phyloP scores from a whole-genome alignment of 2,113 vertebrate species.

The Bufo gargarizans region DNA sequence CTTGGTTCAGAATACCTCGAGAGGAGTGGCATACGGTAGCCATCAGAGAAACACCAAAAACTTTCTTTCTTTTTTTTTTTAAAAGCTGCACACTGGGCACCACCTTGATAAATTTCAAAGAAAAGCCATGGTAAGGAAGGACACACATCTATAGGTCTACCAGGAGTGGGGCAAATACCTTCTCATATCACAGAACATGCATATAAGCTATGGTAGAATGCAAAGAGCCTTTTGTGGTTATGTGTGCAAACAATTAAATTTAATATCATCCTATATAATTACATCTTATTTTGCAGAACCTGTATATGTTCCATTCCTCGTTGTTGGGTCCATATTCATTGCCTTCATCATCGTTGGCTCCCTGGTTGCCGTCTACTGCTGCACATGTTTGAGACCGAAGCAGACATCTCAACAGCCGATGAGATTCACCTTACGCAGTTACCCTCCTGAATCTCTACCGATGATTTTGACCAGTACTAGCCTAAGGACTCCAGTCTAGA shows the following conservation, averaged over 20 bases:
- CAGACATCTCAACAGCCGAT: slow-evolving; percentile 88
- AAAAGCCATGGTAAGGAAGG: too few species aligned
- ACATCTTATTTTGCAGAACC: slow-evolving; percentile 78
- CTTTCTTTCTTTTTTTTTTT: too few species aligned
- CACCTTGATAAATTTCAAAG: too few species aligned
- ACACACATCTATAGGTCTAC: too few species aligned
- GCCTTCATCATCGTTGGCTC: slow-evolving; percentile 94
- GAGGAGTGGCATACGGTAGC: too few species aligned
- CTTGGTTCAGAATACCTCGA: too few species aligned
- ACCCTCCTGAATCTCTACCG: slow-evolving; percentile 93
- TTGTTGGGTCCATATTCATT: slow-evolving; percentile 96
- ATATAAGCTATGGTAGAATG: too few species aligned
- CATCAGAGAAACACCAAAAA: too few species aligned
- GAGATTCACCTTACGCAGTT: slow-evolving; percentile 90
- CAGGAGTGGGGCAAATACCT: too few species aligned
- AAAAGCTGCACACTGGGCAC: too few species aligned
- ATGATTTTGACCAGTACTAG: slow-evolving; percentile 89
- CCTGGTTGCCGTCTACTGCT: slow-evolving; percentile 93
- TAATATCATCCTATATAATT: background rate
- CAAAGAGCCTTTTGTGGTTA: too few species aligned
- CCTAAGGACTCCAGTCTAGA: slow-evolving; percentile 85
- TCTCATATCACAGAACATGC: too few species aligned
- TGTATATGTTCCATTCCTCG: slow-evolving; percentile 94
- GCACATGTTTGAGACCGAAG: slow-evolving; percentile 93
- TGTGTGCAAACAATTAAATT: background rate